Base-by-base conservation (phyloP, 2,113 vertebrate genomes). In the Chloropsis hardwickii region DNA sequence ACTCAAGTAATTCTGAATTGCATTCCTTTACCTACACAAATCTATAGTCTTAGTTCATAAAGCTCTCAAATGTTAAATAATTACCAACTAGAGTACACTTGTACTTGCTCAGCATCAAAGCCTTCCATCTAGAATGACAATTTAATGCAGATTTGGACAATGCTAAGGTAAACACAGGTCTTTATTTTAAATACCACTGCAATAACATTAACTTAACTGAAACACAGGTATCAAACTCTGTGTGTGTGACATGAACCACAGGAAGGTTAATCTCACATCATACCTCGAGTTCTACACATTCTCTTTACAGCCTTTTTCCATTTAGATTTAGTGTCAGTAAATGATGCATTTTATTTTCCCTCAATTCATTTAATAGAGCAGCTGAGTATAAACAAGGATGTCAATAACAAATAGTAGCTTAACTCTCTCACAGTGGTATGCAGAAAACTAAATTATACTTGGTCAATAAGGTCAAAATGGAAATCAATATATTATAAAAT, bases 301-400 rank as follows among this genome's bases (percentile, higher is more conserved):
- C 44, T 53, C 90, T 91, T 90, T 66, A 87, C 70, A 95, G 33
- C 54, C 66, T 80, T 94, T 77, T 88, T 54, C 88, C 58, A 93
- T 88, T 95, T 91, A 94, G 70, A 80, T 78, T 88, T 74, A 77
- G 81, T 78, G 67, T 66, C 58, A 77, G 78, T 71, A 96, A 95
- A 92, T 66, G 71, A 92, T 31, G 79, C 51, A 5, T 93, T 94
- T 88, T 91, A 92, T 95, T 94, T 90, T 86, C 62, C 79, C 51
- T 73, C 89, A 24, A 60, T 78, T 92, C 73, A 81, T 73, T 91
- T 88, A 72, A 80, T 31, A 88, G 54, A 72, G 56, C 40, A 82
- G 50, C n/a, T 58, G 48, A 92, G 20, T 77, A 73, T 90, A 86
- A 94, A 62, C 47, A 90, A 92, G 44, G 28, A 60, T 57, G 28